Evolutionary conservation across 2,888 invertebrate species (phyloP), one percentile per base, ranked within the genome.

Genomic region (Leptinotarsa rubiginosa): DNA sequence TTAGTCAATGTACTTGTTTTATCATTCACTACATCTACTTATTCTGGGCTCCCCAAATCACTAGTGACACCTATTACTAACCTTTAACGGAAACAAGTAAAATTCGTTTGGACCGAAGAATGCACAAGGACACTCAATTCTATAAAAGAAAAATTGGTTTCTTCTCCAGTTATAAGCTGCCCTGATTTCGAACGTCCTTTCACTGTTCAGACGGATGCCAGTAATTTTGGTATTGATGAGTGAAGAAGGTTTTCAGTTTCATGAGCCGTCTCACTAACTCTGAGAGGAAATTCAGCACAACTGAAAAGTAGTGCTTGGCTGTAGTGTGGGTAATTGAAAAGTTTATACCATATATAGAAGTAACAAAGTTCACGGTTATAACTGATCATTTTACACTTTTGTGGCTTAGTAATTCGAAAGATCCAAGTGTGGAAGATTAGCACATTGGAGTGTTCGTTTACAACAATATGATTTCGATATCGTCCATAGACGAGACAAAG

Each of bases 291-390:
- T 25, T 25, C 4, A 25, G 25, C 25, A 25, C 5, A 25, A 64
- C 20, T 18, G 20, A 22, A 64, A 16, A 25, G n/a, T 0, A 31
- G 20, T 64, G 64, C 16, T 7, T 20, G 16, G 64, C 22, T 16
- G 22, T 64, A 10, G 12, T n/a, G 41, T 64, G 18, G 5, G 64
- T 15, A 2, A 64, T 31, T 5, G 64, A 64, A 64, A 64, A 64
- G n/a, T 64, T 22, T 10, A 20, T 7, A 25, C 64, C 64, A 13
- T 64, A 64, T 64, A 22, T 64, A 22, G 4, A 64, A 64, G 64
- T 1, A 12, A 41, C 64, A 5, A 4, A 64, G 7, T 41, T 65
- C 41, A 65, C 1, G 25, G 50, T 50, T n/a, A 50, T 50, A 15
- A 16, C 50, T 15, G 50, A 50, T 50, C 0, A 50, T 50, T 50